phyloP scores from a whole-genome alignment of 1,140 invertebrate species.

The Chironomus striatipennis region DNA sequence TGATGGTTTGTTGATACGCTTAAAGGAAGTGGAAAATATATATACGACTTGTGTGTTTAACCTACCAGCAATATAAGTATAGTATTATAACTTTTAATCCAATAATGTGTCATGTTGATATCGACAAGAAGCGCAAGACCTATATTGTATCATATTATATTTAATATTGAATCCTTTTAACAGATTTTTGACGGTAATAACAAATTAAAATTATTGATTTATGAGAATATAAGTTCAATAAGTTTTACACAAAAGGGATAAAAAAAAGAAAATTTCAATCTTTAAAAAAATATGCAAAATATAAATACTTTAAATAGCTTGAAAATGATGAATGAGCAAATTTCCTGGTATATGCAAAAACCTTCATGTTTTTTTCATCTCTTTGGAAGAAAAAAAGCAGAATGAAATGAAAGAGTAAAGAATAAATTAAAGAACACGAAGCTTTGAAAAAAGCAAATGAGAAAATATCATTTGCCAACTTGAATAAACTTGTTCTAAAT shows the following conservation, averaged over 20 bases:
- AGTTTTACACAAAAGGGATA: background rate
- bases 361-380: background rate
- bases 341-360: constrained; percentile 3
- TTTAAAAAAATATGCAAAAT: background rate
- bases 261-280: background rate
- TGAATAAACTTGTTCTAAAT: constrained; percentile 11
- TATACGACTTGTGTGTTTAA: background rate
- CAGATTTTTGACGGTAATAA: constrained; percentile 5
- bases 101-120: constrained; percentile 10
- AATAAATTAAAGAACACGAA: background rate
- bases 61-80: constrained; percentile 4
- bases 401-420: background rate
- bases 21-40: background rate
- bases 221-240: background rate
- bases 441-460: background rate
- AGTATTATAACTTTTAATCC: constrained; percentile 14
- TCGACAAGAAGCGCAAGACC: background rate
- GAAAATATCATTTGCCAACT: constrained; percentile 15
- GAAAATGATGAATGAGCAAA: constrained; percentile 11
- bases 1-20: background rate
- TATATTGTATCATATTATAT: constrained; percentile 11
- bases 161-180: constrained; percentile 19
- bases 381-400: background rate
- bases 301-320: background rate
- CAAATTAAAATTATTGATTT: constrained; percentile 18